Evolutionary conservation across 2,888 invertebrate genomes (phyloP).

Genomic region (Dasypogon diadema): DNA sequence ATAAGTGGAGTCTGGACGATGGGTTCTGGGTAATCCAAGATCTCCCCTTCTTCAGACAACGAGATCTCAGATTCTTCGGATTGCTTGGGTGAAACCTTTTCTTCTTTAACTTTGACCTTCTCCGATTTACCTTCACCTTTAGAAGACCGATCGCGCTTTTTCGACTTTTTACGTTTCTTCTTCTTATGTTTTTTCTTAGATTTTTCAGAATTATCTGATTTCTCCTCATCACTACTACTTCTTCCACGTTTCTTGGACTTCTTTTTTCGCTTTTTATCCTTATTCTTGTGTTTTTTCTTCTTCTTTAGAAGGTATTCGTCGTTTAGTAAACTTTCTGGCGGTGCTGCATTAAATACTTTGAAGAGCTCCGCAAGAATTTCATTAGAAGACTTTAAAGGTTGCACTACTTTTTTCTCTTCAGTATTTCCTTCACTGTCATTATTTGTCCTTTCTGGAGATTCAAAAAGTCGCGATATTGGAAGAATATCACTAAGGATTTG

Average conservation of each 20-base stretch:
- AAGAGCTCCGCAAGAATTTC: conserved; percentile 84
- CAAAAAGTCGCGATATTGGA: conserved; percentile 52
- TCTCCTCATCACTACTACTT: conserved; percentile 59
- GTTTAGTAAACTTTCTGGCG: conserved; percentile 72
- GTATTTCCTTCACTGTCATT: neutral
- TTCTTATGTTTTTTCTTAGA: conserved; percentile 62
- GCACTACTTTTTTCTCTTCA: conserved; percentile 64
- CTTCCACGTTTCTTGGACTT: conserved; percentile 58
- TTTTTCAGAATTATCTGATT: conserved; percentile 32
- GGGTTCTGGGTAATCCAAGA: conserved; percentile 63
- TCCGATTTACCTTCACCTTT: conserved; percentile 62
- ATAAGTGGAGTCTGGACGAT: conserved; percentile 68
- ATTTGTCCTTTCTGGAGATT: conserved; percentile 38
- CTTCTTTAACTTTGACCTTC: conserved; percentile 28
- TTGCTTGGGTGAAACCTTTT: neutral
- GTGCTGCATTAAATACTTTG: conserved; percentile 78
- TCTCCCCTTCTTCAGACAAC: conserved; percentile 55
- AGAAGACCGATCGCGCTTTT: conserved; percentile 56
- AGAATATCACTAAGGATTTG: conserved; percentile 64
- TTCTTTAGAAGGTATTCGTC: conserved; percentile 66
- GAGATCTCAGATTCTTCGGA: conserved; percentile 52
- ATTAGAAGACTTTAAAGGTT: conserved; percentile 66
- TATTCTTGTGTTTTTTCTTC: conserved; percentile 65
- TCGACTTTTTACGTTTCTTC: conserved; percentile 62
- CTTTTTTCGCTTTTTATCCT: conserved; percentile 66